Conservation (phyloP, 2,113 vertebrate genomes). For the Hassar affinis region DNA sequence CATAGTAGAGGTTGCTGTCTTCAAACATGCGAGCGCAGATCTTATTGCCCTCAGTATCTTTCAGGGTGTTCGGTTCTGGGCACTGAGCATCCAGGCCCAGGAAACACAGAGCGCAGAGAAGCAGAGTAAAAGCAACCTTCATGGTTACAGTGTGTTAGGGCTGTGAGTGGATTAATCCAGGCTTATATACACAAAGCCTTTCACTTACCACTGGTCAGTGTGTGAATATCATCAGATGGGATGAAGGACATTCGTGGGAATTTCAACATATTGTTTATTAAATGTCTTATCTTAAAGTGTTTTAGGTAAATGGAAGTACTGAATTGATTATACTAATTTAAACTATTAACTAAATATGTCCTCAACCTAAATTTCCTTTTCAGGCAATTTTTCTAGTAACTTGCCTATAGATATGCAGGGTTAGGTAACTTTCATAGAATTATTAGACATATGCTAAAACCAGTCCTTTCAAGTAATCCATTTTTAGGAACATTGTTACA, state of each 20-base stretch:
- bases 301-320: not conserved
- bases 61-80: slow-evolving; percentile 52
- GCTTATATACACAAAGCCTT: slow-evolving; percentile 26
- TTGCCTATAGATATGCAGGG: not conserved
- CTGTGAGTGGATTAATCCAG: not conserved
- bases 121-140: slow-evolving; percentile 44
- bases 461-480: not conserved
- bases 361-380: not conserved
- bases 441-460: not conserved
- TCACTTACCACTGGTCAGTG: not conserved
- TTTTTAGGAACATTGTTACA: not conserved
- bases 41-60: slow-evolving; percentile 34
- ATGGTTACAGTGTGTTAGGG: slow-evolving; percentile 33
- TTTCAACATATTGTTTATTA: slow-evolving; percentile 19
- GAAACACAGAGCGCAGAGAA: slow-evolving; percentile 51
- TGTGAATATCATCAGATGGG: slow-evolving; percentile 46
- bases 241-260: slow-evolving; percentile 32
- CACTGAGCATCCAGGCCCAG: slow-evolving; percentile 58
- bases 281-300: not conserved
- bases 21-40: slow-evolving; percentile 68
- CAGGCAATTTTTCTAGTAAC: too few relatives aligned
- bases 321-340: not conserved
- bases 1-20: slow-evolving; percentile 68
- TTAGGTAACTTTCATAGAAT: not conserved
- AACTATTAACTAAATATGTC: not conserved